These are phyloP conservation scores for Dryocosmus kuriphilus DNA, from an alignment of 2,888 invertebrate species.

Conservation along the genomic window DNA sequence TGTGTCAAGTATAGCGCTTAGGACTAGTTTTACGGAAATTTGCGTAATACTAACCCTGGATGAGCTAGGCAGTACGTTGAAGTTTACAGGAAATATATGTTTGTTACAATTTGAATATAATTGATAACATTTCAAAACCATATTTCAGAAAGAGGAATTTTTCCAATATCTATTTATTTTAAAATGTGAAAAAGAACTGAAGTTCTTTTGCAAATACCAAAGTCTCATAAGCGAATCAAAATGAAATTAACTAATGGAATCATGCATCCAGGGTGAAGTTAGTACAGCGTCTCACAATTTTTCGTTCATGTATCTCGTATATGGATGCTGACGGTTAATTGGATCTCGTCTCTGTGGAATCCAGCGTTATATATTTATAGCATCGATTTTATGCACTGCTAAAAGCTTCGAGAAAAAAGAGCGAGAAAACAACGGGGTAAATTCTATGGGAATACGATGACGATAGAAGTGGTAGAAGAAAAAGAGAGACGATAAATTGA, in stretches of 20 bases:
- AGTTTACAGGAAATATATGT: too few species aligned
- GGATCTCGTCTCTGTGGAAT: conserved; percentile 5
- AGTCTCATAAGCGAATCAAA: neutral
- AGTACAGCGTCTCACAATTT: neutral
- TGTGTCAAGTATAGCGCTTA: too few species aligned
- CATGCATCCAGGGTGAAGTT: neutral
- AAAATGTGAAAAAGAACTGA: neutral
- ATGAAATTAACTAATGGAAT: neutral
- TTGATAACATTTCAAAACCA: too few species aligned
- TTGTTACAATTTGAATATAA: too few species aligned
- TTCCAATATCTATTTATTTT: too few species aligned
- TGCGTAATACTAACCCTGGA: too few species aligned
- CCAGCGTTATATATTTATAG: neutral
- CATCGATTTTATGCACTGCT: conserved; percentile 22
- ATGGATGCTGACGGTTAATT: conserved; percentile 17
- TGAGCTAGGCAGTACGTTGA: too few species aligned
- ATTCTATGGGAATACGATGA: neutral
- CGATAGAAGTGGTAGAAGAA: neutral
- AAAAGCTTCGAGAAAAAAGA: neutral
- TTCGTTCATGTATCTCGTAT: neutral
- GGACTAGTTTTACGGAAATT: too few species aligned
- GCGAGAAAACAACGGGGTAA: conserved; percentile 4
- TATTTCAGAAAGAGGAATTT: too few species aligned
- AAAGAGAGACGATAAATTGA: conserved; percentile 17
- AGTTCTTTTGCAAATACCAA: neutral